Base-by-base conservation (phyloP, 2,797 vertebrate genomes). In the Sebastes cheni region DNA sequence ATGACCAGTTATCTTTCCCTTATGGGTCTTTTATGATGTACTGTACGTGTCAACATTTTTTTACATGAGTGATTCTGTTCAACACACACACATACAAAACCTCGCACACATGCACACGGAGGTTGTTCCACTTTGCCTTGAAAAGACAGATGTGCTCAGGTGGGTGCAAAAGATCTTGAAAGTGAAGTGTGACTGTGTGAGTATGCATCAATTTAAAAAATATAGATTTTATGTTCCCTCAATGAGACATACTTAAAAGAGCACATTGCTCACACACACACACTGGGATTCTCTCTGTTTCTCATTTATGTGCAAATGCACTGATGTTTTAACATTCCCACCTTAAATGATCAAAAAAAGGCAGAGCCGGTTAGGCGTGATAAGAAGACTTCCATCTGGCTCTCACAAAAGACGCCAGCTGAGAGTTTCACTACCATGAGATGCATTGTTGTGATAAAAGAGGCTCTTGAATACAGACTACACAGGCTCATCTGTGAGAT, bases 261-360 rank as follows among this genome's bases (percentile, higher is more conserved):
- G 76, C 18, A 9, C 13, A 36, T 34, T 27, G n/a, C 60, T 75
- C 42, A 73, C 32, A 50, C 61, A 50, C 61, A 72, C 25, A 75
- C 25, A 42, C 52, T 30, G 52, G 18, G 66, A 67, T 75, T 74
- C 65, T 77, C 32, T 77, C 50, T 5, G 64, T 75, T 84, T 87
- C 68, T 85, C 82, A 90, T 92, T 84, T 88, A 87, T 87, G 86
- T 90, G 84, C 78, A 91, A 88, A 93, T 87, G 67, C 23, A 30
- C 72, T 60, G 56, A 82, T 80, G 34, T 84, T 83, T 88, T 74
- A 72, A 76, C 78, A 67, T 88, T 85, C 88, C 50, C 50, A 65
- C 56, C 78, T 60, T 75, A 85, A 90, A 79, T 77, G 56, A 88
- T 80, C n/a, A 81, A 71, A 84, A 81, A 32, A 67, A 60, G 27